Evolutionary conservation across 2,888 invertebrate genomes (phyloP).

Genomic region (Papilio demoleus): DNA sequence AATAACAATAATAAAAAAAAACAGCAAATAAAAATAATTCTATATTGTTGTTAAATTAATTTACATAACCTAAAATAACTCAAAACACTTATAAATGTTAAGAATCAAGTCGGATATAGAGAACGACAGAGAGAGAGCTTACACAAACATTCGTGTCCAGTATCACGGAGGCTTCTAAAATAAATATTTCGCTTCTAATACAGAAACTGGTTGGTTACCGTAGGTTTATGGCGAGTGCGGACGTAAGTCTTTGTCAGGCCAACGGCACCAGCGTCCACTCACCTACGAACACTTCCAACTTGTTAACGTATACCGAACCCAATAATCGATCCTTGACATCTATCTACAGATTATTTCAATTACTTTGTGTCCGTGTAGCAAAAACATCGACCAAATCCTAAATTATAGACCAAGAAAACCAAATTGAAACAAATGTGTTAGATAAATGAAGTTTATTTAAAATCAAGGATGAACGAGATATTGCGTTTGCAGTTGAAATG

Average conservation of each 20-base stretch:
- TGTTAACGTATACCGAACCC: constrained; percentile 28
- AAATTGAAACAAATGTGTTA: no score
- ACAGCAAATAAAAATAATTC: not conserved
- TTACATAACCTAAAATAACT: constrained; percentile 7
- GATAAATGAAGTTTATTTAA: no score
- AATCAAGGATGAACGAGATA: no score
- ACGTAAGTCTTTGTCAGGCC: constrained; percentile 38
- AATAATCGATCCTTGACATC: not conserved
- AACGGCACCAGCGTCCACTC: constrained; percentile 38
- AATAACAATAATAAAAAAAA: not conserved
- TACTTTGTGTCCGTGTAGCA: not conserved
- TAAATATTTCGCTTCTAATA: constrained; percentile 41
- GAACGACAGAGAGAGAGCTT: constrained; percentile 4
- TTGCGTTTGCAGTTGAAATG: no score
- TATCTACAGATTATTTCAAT: not conserved
- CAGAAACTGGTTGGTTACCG: constrained; percentile 40
- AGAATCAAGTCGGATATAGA: not conserved
- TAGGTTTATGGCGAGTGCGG: constrained; percentile 34
- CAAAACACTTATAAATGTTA: constrained; percentile 1
- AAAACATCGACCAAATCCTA: not conserved
- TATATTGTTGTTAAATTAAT: not conserved
- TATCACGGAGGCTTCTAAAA: constrained; percentile 34
- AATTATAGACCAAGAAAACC: no score
- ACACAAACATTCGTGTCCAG: constrained; percentile 30
- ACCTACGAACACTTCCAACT: constrained; percentile 35